phyloP scores from a whole-genome alignment of 2,888 invertebrate species.

The Phalera bucephala region DNA sequence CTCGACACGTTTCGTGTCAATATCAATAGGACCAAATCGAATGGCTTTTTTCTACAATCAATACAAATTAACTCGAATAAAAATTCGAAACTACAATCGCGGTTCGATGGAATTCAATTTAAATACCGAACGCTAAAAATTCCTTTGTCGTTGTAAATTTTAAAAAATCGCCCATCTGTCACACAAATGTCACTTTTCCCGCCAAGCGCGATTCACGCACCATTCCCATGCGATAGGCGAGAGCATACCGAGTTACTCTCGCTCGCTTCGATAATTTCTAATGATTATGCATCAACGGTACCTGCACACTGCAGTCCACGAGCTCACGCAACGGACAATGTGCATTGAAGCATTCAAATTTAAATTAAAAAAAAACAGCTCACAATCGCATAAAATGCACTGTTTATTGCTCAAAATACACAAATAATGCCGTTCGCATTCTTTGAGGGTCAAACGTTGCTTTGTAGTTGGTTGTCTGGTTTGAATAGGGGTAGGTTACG shows the following conservation, averaged over 20 bases:
- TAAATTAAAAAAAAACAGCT: conserved; percentile 67
- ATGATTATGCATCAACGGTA: conserved; percentile 76
- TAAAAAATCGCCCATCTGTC: conserved; percentile 46
- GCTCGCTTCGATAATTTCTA: conserved; percentile 71
- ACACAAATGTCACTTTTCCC: conserved; percentile 61
- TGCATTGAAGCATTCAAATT: conserved; percentile 76
- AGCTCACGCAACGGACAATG: conserved; percentile 81
- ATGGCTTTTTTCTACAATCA: conserved; percentile 10
- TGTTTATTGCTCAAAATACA: conserved; percentile 83
- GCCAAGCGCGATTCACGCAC: conserved; percentile 52
- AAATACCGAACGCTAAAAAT: background rate
- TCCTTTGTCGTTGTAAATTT: background rate
- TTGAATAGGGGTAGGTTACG: conserved; percentile 72
- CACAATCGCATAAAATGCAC: conserved; percentile 80
- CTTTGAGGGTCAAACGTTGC: conserved; percentile 75
- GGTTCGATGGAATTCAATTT: background rate
- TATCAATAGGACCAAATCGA: conserved; percentile 20
- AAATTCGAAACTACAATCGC: background rate
- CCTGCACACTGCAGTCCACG: conserved; percentile 76
- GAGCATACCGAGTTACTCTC: conserved; percentile 49
- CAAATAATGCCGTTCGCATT: conserved; percentile 74
- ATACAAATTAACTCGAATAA: no score
- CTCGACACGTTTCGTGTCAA: conserved; percentile 57
- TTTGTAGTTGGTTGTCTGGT: conserved; percentile 76
- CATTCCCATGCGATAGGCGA: conserved; percentile 63